These are phyloP conservation scores for Rutpela maculata DNA, from an alignment of 2,888 invertebrate species.

Conservation along the genomic window DNA sequence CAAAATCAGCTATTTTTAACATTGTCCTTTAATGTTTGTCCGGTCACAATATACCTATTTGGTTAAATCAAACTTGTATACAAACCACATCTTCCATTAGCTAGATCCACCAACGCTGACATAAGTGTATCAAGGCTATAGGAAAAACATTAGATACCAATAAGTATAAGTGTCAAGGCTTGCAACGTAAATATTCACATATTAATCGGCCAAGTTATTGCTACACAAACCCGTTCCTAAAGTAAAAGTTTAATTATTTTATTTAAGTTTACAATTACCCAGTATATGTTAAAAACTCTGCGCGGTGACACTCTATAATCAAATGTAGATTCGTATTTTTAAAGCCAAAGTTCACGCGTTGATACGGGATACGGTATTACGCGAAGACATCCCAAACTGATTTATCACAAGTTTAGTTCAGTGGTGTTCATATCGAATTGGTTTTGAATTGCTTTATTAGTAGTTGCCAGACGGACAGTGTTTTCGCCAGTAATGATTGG, in stretches of 20 bases:
- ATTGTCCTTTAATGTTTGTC: too few relatives aligned
- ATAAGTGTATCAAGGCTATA: constrained; percentile 36
- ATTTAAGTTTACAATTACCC: constrained; percentile 14
- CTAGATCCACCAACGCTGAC: neutral
- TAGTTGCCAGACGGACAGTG: neutral
- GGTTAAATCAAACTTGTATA: too few relatives aligned
- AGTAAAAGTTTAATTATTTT: constrained; percentile 23
- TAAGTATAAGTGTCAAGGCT: constrained; percentile 31
- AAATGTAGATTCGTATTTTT: neutral
- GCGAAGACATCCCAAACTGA: neutral
- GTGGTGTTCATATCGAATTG: neutral
- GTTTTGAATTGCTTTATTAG: neutral
- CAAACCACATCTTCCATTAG: neutral
- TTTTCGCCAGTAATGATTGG: constrained; percentile 1
- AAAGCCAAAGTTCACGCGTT: neutral
- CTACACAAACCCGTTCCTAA: constrained; percentile 13
- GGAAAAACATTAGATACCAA: constrained; percentile 27
- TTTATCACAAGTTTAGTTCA: neutral
- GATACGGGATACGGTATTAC: neutral
- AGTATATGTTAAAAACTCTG: neutral
- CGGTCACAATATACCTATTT: too few relatives aligned
- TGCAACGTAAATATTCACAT: constrained; percentile 16
- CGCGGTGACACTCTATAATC: neutral
- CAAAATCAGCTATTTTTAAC: too few relatives aligned
- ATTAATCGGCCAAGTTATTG: constrained; percentile 13